A percentile compares a stretch with the other conserved stretches of the same genome.
Conservation (phyloP, 2,797 vertebrate genomes). For the Kryptolebias ocellatus region DNA sequence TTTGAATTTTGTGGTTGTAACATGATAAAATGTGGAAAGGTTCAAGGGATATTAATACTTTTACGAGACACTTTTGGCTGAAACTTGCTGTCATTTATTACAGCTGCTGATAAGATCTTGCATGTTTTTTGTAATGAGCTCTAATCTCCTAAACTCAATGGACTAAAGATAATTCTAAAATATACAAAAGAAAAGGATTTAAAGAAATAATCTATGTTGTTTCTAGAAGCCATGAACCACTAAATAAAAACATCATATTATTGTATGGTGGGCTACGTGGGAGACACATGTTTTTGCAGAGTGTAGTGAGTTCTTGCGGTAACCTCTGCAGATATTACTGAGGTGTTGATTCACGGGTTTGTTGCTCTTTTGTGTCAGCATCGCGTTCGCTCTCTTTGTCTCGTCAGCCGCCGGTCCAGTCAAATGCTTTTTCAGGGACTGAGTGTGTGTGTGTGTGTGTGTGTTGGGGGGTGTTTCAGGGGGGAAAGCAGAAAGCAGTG, state of each 20-base stretch:
- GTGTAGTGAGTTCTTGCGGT: background rate
- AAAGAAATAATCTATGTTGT: background rate
- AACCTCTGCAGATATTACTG: slow-evolving; percentile 5
- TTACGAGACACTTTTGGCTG: background rate
- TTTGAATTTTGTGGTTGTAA: too few species aligned
- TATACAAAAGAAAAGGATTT: background rate
- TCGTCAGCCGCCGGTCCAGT: slow-evolving; percentile 44
- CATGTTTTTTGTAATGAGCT: too few species aligned
- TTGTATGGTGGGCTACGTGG: background rate
- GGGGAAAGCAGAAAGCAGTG: slow-evolving; percentile 47
- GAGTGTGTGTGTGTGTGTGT: slow-evolving; percentile 50
- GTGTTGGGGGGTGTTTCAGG: slow-evolving; percentile 9
- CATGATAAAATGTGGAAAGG: background rate
- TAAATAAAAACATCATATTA: background rate
- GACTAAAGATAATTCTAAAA: too few species aligned
- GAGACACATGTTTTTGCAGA: background rate
- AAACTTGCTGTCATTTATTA: too few species aligned
- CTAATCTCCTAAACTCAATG: too few species aligned
- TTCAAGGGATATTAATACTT: background rate
- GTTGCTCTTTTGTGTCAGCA: slow-evolving; percentile 45
- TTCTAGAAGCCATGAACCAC: background rate
- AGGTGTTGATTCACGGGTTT: background rate
- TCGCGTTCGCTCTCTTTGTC: slow-evolving; percentile 72
- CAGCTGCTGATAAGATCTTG: too few species aligned
- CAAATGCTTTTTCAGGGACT: slow-evolving; percentile 65